Evolutionary conservation across 2,888 invertebrate species (phyloP), one percentile per base, ranked within the genome.

Genomic region (Oegoconia quadripuncta): DNA sequence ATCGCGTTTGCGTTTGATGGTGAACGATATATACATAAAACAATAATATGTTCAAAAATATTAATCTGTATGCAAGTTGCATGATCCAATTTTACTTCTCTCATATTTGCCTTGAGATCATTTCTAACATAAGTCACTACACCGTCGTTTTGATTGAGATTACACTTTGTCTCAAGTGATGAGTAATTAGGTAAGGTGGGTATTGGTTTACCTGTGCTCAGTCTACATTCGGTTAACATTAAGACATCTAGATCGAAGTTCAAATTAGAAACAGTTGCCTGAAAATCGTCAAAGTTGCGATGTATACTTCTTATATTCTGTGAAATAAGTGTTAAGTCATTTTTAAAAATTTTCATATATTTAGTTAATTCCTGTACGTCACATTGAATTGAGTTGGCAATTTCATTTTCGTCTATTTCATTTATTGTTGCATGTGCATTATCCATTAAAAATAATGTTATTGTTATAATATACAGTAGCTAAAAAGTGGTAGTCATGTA

Each of bases 1-100:
- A 15, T 17, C 9, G 31, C 22, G 9, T 34, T 26, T 1, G 12
- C 15, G 9, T 32, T 29, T n/a, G 36, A 41, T 2, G 44, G 44
- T 1, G 44, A 39, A 1, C 39, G 11, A 12, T 44, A 44, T n/a
- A n/a, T n/a, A n/a, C n/a, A n/a, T n/a, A n/a, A n/a, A n/a, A n/a
- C n/a, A n/a, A n/a, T n/a, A n/a, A n/a, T n/a, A n/a, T n/a, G n/a
- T n/a, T n/a, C n/a, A n/a, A n/a, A n/a, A n/a, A n/a, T n/a, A n/a
- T 26, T 26, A 8, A 26, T n/a, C 8, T 26, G 26, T 8, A 26
- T 5, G 26, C 26, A 5, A 26, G 26, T 8, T 7, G 26, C 26
- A n/a, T 26, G 26, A n/a, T 5, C 11, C 4, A 26, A 11, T 26
- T 30, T 30, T 14, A 30, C n/a, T 30, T 30, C 30, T 14, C 14